phyloP scores from a whole-genome alignment of 1,140 invertebrate genomes.

The Cyrtorhinus lividipennis region DNA sequence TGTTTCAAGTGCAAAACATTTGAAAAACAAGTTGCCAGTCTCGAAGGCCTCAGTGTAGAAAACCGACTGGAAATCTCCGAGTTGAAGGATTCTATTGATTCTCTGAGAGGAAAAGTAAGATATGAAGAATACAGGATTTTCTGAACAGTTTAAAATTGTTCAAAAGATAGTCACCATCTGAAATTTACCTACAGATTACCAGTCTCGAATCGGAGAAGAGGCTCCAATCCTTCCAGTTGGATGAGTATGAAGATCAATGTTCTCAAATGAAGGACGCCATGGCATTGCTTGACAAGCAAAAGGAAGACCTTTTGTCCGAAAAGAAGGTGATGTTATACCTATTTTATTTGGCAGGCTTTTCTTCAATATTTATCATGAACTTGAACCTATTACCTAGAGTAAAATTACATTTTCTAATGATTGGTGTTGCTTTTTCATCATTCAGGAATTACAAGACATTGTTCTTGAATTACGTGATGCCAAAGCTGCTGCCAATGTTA shows the following conservation, averaged over 20 bases:
- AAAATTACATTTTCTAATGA: not conserved
- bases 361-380: not conserved
- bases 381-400: not conserved
- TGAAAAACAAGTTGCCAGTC: no score
- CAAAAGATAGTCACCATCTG: no score
- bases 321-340: no score
- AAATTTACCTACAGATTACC: no score
- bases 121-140: no score
- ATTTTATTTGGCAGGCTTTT: no score
- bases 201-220: not conserved
- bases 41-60: no score
- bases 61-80: no score
- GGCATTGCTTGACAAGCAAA: not conserved
- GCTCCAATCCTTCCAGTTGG: not conserved
- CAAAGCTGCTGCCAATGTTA: not conserved
- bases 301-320: not conserved
- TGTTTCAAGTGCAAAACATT: no score
- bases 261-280: not conserved
- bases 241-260: not conserved
- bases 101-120: no score
- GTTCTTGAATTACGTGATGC: not conserved
- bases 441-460: not conserved
- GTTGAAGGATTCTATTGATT: no score
- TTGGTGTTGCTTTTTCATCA: not conserved
- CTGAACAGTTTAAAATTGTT: no score